Base-by-base conservation (phyloP, 2,113 vertebrate species). In the Edolisoma coerulescens region DNA sequence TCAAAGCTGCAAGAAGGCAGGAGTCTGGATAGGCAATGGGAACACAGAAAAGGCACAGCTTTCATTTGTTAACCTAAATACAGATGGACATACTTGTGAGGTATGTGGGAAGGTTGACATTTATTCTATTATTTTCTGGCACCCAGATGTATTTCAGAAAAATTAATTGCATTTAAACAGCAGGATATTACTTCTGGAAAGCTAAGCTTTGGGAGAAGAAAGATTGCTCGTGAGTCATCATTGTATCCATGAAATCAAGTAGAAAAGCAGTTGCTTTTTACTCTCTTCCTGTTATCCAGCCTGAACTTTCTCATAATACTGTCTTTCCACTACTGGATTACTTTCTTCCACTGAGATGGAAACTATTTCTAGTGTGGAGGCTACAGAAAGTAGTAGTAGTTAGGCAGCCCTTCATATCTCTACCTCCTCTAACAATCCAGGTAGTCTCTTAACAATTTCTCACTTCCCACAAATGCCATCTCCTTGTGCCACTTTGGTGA, bases 1-100 rank as follows among this genome's bases (percentile, higher is more conserved):
- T 87, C 96, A 87, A 68, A 93, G 77, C 88, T 96, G 91, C 94
- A 98, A 96, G 91, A 96, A 90, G 41, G 92, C 96, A 26, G 93
- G 85, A 24, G 96, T 98, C 89, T 99, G 99, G 98, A 94, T 99
- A 75, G 99, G 99, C 41, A 99, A 98, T 16, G 99, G 99, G 41
- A 98, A 97, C 85, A 96, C 83, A 54, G 98, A 97, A 69, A 95
- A 92, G 41, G 99, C 99, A 73, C 98, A 98, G 32, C 89, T 99
- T 81, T 98, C 98, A 0, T 97, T 97, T 49, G 95, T 99, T 53
- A 98, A 99, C 89, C 95, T 99, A 84, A 98, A 98, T 87, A 98
- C 98, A 30, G 97, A 98, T 90, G 96, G 52, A 30, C 95, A 97
- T 81, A 97, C 95, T 13, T 97, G 96, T 67, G 97, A 99, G 99